These are phyloP conservation scores for Mus pahari DNA, from an alignment of 2,113 vertebrate species.

Conservation along the genomic window DNA sequence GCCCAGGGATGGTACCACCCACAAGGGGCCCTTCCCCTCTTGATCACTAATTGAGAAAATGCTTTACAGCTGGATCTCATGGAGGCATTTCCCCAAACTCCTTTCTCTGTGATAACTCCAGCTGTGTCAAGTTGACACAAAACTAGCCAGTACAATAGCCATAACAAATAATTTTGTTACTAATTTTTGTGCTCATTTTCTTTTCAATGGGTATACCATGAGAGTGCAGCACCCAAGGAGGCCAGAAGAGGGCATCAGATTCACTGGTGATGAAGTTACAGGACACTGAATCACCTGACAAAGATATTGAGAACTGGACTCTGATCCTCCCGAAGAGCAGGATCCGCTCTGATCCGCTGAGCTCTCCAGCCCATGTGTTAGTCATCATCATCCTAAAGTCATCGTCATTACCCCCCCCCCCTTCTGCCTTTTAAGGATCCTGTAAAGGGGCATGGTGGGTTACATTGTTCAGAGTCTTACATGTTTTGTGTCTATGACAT, in stretches of 20 bases:
- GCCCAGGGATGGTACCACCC: too few species aligned
- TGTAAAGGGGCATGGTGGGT: not conserved
- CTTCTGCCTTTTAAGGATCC: not conserved
- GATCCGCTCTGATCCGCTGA: not conserved
- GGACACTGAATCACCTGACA: not conserved
- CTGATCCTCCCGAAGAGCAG: not conserved
- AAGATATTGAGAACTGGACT: not conserved
- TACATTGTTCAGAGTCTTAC: not conserved
- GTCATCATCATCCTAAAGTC: not conserved
- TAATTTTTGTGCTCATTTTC: not conserved
- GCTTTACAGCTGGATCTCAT: too few species aligned
- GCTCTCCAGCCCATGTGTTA: not conserved
- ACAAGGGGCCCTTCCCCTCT: too few species aligned
- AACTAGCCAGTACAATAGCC: too few species aligned
- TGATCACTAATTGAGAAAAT: too few species aligned
- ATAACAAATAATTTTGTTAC: not conserved
- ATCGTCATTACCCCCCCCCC: too few species aligned
- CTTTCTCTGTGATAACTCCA: too few species aligned
- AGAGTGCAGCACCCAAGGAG: not conserved
- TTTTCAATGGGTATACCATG: not conserved
- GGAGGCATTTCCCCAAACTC: too few species aligned
- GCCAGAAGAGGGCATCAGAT: not conserved
- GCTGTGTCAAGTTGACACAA: too few species aligned
- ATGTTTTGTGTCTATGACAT: not conserved
- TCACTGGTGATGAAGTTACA: not conserved